A percentile compares a stretch with the other conserved stretches of the same genome.
These are phyloP conservation scores for Idaea biselata DNA, from an alignment of 2,888 invertebrate species.

Conservation along the genomic window DNA sequence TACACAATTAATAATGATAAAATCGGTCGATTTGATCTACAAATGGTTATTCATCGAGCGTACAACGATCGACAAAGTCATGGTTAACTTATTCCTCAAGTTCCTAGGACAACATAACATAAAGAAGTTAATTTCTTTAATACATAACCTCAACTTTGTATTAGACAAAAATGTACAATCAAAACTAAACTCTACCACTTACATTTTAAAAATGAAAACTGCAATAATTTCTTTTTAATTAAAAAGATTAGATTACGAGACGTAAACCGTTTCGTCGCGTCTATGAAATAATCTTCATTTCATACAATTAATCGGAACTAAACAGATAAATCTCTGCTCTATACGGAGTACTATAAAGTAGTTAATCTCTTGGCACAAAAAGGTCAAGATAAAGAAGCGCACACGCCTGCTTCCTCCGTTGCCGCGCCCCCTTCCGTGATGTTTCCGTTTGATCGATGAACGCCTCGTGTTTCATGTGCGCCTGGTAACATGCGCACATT, in stretches of 20 bases:
- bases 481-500: conserved; percentile 77
- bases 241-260: not conserved
- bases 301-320: not conserved
- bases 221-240: not conserved
- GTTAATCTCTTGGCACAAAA: not conserved
- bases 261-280: not conserved
- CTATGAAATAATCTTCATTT: not conserved
- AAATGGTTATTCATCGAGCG: no score
- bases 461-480: conserved; percentile 39
- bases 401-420: conserved; percentile 24
- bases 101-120: conserved; percentile 52
- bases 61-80: conserved; percentile 46
- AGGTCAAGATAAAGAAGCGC: conserved; percentile 19
- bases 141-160: not conserved
- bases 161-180: not conserved
- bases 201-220: not conserved
- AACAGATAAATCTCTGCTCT: not conserved
- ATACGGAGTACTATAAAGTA: not conserved
- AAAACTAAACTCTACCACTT: not conserved
- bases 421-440: conserved; percentile 9
- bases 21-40: conserved; percentile 30
- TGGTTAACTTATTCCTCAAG: conserved; percentile 68
- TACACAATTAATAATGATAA: no score
- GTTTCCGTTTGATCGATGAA: conserved; percentile 4
- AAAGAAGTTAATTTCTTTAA: conserved; percentile 28